phyloP scores from a whole-genome alignment of 2,888 invertebrate genomes.

The Melitaea athalia region DNA sequence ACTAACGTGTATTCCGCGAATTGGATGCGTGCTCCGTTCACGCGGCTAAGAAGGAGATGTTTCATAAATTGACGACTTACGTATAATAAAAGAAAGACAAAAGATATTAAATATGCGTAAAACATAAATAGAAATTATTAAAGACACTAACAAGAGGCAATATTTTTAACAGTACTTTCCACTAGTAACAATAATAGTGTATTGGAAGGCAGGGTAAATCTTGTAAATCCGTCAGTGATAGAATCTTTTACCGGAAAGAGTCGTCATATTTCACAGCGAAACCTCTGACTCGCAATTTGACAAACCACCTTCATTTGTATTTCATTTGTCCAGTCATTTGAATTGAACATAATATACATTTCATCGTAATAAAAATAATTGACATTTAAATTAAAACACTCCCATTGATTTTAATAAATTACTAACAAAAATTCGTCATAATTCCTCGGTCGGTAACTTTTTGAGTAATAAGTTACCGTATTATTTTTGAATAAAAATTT shows the following conservation, averaged over 20 bases:
- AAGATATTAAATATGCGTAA: neutral
- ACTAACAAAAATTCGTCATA: constrained; percentile 13
- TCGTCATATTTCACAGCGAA: constrained; percentile 72
- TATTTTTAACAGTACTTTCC: neutral
- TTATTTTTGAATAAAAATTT: constrained; percentile 41
- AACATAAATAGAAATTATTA: neutral
- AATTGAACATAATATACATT: neutral
- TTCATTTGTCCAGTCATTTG: constrained; percentile 27
- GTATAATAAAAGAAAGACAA: neutral
- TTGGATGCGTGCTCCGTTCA: neutral
- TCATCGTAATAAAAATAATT: neutral
- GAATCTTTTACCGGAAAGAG: constrained; percentile 75
- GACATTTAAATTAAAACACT: constrained; percentile 8
- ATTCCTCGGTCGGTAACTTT: constrained; percentile 16
- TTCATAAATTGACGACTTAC: neutral
- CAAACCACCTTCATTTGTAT: constrained; percentile 69
- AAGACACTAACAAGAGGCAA: neutral
- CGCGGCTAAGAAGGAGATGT: neutral
- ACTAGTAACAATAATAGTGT: constrained; percentile 26
- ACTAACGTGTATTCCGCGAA: constrained; percentile 16
- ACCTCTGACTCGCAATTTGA: constrained; percentile 66
- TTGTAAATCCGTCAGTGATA: constrained; percentile 75
- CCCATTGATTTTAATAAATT: constrained; percentile 16
- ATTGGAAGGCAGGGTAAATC: constrained; percentile 50
- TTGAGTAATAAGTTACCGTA: constrained; percentile 36